A percentile compares a stretch with the other conserved stretches of the same genome.
Evolutionary conservation across 2,113 vertebrate species (phyloP).

Genomic region (Lampris incognitus): DNA sequence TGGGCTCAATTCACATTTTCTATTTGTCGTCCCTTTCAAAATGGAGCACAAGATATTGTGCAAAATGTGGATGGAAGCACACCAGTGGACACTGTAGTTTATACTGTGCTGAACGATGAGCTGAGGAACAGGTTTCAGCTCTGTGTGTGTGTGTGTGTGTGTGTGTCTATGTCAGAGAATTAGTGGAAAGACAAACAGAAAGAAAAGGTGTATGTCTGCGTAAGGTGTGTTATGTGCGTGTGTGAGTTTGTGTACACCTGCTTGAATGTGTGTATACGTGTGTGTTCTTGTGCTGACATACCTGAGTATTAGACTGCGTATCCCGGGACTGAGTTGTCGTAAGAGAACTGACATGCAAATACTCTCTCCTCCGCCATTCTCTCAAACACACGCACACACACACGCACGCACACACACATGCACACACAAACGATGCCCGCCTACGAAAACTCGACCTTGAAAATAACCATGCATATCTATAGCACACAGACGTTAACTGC

Average conservation of each 20-base stretch:
- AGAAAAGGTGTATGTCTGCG: not conserved
- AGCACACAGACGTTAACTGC: slow-evolving; percentile 48
- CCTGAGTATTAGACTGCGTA: slow-evolving; percentile 52
- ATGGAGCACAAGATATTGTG: not conserved
- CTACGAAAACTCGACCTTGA: slow-evolving; percentile 45
- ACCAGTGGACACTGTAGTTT: slow-evolving; percentile 25
- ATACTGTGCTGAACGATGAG: slow-evolving; percentile 46
- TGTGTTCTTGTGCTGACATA: slow-evolving; percentile 21
- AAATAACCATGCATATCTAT: slow-evolving; percentile 51
- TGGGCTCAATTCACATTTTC: too few species aligned
- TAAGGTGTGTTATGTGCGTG: not conserved
- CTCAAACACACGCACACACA: not conserved
- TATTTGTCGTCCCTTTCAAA: too few species aligned
- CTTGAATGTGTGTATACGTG: not conserved
- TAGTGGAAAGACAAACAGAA: not conserved
- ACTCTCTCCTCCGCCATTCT: slow-evolving; percentile 36
- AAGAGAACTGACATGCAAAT: slow-evolving; percentile 30
- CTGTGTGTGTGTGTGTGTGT: slow-evolving; percentile 12
- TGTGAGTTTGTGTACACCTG: not conserved
- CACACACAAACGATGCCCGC: slow-evolving; percentile 23
- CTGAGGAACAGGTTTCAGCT: slow-evolving; percentile 58
- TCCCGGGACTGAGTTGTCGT: slow-evolving; percentile 43
- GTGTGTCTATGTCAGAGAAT: not conserved
- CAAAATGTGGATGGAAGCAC: slow-evolving; percentile 15
- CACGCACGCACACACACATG: slow-evolving; percentile 12